phyloP scores from a whole-genome alignment of 2,797 vertebrate species.

The Rhinatrema bivittatum region DNA sequence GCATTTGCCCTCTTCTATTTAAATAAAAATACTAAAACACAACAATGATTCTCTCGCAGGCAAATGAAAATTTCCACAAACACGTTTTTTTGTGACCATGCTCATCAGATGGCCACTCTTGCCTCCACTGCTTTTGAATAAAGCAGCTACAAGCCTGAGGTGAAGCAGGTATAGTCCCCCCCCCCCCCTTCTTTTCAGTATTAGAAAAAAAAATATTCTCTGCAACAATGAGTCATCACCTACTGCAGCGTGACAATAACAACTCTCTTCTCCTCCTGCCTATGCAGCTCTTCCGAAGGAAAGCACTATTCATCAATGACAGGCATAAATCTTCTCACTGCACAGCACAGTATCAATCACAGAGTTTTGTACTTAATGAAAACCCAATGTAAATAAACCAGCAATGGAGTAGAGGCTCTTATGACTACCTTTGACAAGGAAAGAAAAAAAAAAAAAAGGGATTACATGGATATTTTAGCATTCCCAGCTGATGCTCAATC shows the following conservation, averaged over 20 bases:
- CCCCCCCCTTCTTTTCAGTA: conserved; percentile 23
- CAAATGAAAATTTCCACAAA: no score
- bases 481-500: not conserved
- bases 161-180: conserved; percentile 1
- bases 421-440: no score
- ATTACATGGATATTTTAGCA: not conserved
- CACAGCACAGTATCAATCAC: conserved; percentile 15
- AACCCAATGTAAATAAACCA: conserved; percentile 6
- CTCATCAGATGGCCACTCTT: no score
- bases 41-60: no score
- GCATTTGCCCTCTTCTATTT: no score
- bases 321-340: conserved; percentile 1
- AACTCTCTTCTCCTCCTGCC: conserved; percentile 17
- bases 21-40: no score
- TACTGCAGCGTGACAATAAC: conserved; percentile 39
- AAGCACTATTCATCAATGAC: conserved; percentile 12
- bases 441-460: no score
- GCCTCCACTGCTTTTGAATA: no score
- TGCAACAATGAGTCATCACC: conserved; percentile 57
- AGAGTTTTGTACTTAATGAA: conserved; percentile 19
- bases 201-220: conserved; percentile 35
- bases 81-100: no score
- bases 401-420: not conserved
- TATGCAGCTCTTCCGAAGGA: conserved; percentile 22
- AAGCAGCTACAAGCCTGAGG: not conserved